phyloP scores from a whole-genome alignment of 2,113 vertebrate genomes.

The Tretioscincus oriximinensis region DNA sequence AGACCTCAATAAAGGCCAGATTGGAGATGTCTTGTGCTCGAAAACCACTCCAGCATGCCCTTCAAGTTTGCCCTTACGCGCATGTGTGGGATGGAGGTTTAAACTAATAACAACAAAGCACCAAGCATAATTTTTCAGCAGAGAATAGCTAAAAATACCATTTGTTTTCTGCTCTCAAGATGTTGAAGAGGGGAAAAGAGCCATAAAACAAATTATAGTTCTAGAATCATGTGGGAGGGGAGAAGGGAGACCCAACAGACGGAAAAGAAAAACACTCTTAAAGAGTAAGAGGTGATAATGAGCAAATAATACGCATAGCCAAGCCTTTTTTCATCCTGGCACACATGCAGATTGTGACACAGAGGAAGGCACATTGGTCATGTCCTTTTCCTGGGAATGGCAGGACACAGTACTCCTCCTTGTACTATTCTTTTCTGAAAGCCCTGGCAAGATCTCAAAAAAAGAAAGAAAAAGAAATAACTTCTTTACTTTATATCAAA shows the following conservation, averaged over 20 bases:
- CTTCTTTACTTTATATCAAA: not conserved
- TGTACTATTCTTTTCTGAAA: not conserved
- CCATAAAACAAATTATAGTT: constrained; percentile 50
- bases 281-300: constrained; percentile 68
- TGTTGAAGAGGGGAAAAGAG: constrained; percentile 1
- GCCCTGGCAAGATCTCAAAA: not conserved
- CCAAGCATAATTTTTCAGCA: constrained; percentile 23
- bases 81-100: not conserved
- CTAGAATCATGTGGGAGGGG: constrained; percentile 18
- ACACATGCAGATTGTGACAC: not conserved
- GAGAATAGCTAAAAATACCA: constrained; percentile 62
- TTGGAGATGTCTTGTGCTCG: constrained; percentile 62
- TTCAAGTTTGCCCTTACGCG: constrained; percentile 25
- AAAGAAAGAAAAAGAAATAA: no score
- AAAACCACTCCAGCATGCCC: constrained; percentile 47
- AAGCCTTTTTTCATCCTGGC: constrained; percentile 40
- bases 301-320: constrained; percentile 62
- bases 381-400: not conserved
- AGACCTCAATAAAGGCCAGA: constrained; percentile 80
- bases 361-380: not conserved
- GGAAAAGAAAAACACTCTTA: constrained; percentile 50
- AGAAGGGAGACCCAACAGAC: constrained; percentile 60
- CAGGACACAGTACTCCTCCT: not conserved
- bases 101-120: constrained; percentile 57
- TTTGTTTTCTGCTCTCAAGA: constrained; percentile 63